These are phyloP conservation scores for Callochromis pleurospilus DNA, from an alignment of 2,113 vertebrate species.

Conservation along the genomic window DNA sequence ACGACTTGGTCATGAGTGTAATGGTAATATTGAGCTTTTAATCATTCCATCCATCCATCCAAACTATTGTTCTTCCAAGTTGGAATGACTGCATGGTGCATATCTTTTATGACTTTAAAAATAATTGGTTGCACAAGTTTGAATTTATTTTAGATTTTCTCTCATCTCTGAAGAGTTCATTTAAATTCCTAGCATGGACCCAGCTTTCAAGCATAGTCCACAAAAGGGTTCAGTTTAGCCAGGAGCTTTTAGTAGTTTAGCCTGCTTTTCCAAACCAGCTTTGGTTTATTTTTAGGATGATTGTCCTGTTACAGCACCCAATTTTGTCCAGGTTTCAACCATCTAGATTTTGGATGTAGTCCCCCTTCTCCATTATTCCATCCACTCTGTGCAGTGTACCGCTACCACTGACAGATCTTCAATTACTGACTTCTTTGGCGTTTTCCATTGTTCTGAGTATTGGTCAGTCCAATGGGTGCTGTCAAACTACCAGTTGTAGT, in stretches of 20 bases:
- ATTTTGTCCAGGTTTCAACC: not conserved
- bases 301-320: not conserved
- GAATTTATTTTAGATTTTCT: not conserved
- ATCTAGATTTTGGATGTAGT: not conserved
- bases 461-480: not conserved
- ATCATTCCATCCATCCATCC: not conserved
- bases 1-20: not conserved
- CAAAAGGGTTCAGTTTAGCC: not conserved
- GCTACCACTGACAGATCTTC: not conserved
- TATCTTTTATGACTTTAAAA: not conserved
- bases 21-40: not conserved
- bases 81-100: not conserved
- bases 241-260: not conserved
- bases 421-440: not conserved
- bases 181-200: not conserved
- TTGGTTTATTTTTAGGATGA: not conserved
- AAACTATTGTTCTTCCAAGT: not conserved
- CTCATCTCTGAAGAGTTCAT: not conserved
- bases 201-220: not conserved
- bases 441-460: not conserved
- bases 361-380: not conserved
- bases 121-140: not conserved
- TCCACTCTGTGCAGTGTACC: not conserved
- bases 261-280: not conserved
- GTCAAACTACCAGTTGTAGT: not conserved